Conservation (phyloP, 1,140 invertebrate species). For the Eriosoma lanigerum region DNA sequence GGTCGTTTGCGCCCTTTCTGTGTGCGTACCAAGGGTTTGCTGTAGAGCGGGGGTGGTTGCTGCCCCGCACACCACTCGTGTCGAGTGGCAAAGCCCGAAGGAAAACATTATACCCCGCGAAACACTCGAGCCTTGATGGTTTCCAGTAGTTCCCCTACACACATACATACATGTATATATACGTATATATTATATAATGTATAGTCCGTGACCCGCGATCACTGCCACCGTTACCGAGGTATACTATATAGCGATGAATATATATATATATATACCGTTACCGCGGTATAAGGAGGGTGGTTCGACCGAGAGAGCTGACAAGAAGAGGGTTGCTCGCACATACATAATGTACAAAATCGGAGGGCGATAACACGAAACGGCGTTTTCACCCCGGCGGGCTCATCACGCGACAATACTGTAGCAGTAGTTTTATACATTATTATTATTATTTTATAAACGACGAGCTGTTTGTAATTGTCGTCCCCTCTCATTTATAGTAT, state of each 20-base stretch:
- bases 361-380: conserved; percentile 37
- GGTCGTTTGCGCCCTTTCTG: conserved; percentile 39
- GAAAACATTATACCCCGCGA: conserved; percentile 51
- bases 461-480: conserved; percentile 20
- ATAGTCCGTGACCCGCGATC: neutral
- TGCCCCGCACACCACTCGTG: conserved; percentile 34
- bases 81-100: conserved; percentile 51
- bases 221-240: neutral
- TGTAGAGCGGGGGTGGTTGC: neutral
- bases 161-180: no score
- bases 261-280: neutral
- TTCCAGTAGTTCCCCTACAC: neutral
- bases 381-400: conserved; percentile 12
- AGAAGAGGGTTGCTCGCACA: conserved; percentile 20
- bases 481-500: neutral
- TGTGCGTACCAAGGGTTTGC: neutral
- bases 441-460: conserved; percentile 25
- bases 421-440: neutral
- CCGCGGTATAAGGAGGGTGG: neutral
- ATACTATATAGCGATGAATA: no score
- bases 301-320: neutral
- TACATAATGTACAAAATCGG: neutral
- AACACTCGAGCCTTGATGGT: conserved; percentile 45
- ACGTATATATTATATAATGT: no score
- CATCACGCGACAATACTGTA: neutral